phyloP scores from a whole-genome alignment of 2,797 vertebrate species.

The Hylomyscus alleni region DNA sequence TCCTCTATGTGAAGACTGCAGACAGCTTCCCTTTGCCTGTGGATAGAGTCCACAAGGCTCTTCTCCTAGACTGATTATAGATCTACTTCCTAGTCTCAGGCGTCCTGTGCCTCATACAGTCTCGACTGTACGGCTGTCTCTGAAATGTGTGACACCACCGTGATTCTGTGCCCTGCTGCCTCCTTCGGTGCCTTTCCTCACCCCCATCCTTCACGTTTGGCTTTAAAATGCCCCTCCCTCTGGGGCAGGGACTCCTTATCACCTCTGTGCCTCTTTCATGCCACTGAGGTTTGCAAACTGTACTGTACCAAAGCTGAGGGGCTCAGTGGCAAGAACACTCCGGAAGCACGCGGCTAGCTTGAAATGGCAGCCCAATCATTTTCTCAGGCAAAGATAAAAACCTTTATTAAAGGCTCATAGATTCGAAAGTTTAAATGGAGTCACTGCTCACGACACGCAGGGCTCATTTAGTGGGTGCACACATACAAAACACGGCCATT shows the following conservation, averaged over 20 bases:
- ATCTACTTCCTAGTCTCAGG: not conserved
- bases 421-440: slow-evolving; percentile 79
- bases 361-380: slow-evolving; percentile 64
- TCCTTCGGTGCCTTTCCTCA: not conserved
- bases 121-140: not conserved
- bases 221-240: not conserved
- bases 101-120: accelerated
- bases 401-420: slow-evolving; percentile 71
- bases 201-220: not conserved
- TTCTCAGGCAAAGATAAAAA: slow-evolving; percentile 75
- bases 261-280: not conserved
- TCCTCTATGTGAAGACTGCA: not conserved
- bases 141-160: accelerated
- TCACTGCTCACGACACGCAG: slow-evolving; percentile 74
- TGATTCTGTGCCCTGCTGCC: accelerated
- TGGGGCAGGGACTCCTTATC: not conserved
- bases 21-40: not conserved
- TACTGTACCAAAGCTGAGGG: not conserved
- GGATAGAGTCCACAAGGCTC: not conserved
- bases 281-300: not conserved
- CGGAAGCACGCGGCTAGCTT: slow-evolving; percentile 54
- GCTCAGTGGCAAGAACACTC: slow-evolving; percentile 25
- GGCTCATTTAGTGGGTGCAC: slow-evolving; percentile 78
- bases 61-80: not conserved
- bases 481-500: slow-evolving; percentile 75